phyloP scores from a whole-genome alignment of 2,797 vertebrate genomes.

The Psittacula derbiana region DNA sequence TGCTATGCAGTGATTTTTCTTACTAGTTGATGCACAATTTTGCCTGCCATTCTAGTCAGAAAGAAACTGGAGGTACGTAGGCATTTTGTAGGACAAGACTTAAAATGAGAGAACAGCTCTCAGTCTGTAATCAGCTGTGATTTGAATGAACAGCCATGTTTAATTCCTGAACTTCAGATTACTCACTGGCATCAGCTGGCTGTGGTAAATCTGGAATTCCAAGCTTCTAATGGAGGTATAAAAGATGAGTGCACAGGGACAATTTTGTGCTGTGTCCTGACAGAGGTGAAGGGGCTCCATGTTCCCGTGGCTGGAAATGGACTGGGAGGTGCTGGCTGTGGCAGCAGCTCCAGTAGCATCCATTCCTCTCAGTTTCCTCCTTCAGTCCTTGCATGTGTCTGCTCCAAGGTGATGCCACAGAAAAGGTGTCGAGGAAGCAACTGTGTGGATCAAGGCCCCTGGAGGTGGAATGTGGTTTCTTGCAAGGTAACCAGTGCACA shows the following conservation, averaged over 20 bases:
- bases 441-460: neutral
- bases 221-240: neutral
- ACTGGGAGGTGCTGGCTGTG: neutral
- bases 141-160: neutral
- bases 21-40: neutral
- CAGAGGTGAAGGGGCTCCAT: neutral
- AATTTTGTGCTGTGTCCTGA: neutral
- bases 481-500: neutral
- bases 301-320: neutral
- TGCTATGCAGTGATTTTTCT: neutral
- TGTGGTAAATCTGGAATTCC: conserved; percentile 22
- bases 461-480: neutral
- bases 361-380: neutral
- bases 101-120: neutral
- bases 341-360: neutral
- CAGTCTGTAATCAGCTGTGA: neutral
- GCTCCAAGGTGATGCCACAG: neutral
- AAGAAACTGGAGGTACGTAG: neutral
- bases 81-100: neutral
- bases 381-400: neutral
- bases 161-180: neutral
- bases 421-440: neutral
- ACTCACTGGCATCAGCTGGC: neutral
- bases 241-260: neutral
- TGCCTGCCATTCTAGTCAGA: neutral